Base-by-base conservation (phyloP, 2,113 vertebrate genomes). In the Ondatra zibethicus region DNA sequence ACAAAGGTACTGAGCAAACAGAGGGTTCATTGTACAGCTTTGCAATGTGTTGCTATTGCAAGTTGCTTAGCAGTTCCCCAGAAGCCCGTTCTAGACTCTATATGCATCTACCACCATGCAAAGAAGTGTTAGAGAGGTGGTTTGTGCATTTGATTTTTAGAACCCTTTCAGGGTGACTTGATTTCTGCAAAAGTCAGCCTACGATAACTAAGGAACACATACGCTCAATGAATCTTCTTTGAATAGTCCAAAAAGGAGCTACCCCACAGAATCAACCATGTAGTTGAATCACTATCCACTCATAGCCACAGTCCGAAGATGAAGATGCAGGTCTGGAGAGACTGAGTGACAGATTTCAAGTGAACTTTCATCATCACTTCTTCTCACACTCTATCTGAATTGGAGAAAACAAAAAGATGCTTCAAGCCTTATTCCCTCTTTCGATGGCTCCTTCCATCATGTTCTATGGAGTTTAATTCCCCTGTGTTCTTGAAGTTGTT, bases 61-160 rank as follows among this genome's bases (percentile, higher is more conserved):
- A 45, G 39, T 58, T n/a, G 12, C 78, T 29, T 39, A 14, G 19
- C 19, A 2, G 31, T 23, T 77, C 2, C 7, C 19, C 1, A 14
- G 61, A 7, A 72, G 73, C 4, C 14, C 14, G 45, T 65, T 47
- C 72, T 90, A 61, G 68, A 42, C 10, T 36, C 33, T 9, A 4
- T 1, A 1, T 23, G 11, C 8, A 2, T 10, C 9, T 12, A 4
- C 7, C 14, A 3, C 31, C 55, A 5, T 1, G 6, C 17, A 25
- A 10, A 9, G 33, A 55, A 27, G 17, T 68, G 3, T 25, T 45
- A 1, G 39, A 85, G 7, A 17, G 45, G 0, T 45, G 27, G 6
- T 70, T 58, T 42, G 21, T 21, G 2, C 7, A 65, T 33, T 0
- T 3, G 17, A 10, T 33, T 21, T 42, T 65, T 81, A 76, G 87